Evolutionary conservation across 2,888 invertebrate species (phyloP), one percentile per base, ranked within the genome.

Genomic region (Ischnus inquisitorius): DNA sequence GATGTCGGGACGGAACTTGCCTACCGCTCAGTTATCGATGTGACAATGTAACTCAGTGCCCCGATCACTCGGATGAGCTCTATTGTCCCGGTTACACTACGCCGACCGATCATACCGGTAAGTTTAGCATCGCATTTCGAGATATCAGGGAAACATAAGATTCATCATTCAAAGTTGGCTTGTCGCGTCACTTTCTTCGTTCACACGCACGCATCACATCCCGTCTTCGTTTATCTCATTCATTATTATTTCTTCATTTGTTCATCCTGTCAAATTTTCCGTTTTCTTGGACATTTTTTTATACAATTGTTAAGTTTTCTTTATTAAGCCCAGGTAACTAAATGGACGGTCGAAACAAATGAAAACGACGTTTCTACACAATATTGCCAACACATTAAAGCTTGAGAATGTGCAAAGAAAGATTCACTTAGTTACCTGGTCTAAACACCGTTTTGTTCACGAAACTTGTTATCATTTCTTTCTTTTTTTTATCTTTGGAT

Each of bases 1-100:
- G 91, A 1, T 96, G 96, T 88, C 94, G 94, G 84, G 93, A 94
- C 76, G 95, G 95, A 1, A 78, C 85, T 72, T 97, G 97, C 91
- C 94, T 97, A 34, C 94, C 95, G 3, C 87, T 90, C 6, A 89
- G 88, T 3, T 93, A 93, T 8, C 94, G 94, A 10, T 97, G 97
- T 91, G 95, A 97, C 89, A 94, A 95, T 2, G 22, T 86, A 0
- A 22, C 25, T 0, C 96, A 97, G 88, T 97, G 97, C 90, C 77
- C 91, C 0, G 95, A 95, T 87, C 94, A 94, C 54, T 93, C 94
- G 16, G 96, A 96, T 89, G 96, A 96, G 90, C 68, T 87, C 14
- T 94, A 94, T 84, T 95, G 95, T 88, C 90, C 89, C 62, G 6
- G n/a, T 14, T 64, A 60, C 43, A 22, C 8, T 8, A 34, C 16